These are phyloP conservation scores for Lysiphlebus fabarum DNA, from an alignment of 1,140 invertebrate species.

Conservation along the genomic window DNA sequence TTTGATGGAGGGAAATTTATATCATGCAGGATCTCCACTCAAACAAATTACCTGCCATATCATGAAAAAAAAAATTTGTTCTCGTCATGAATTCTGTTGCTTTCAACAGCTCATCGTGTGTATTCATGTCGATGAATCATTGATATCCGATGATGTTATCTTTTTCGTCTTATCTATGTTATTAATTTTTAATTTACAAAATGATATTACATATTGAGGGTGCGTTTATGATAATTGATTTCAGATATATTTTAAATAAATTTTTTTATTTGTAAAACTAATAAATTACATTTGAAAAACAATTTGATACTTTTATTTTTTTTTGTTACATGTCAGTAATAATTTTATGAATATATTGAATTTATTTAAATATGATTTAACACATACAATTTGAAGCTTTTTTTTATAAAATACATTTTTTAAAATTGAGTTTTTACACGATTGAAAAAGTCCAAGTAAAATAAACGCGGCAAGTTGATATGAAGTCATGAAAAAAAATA, in stretches of 20 bases:
- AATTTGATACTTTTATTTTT: too few species aligned
- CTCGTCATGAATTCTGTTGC: too few species aligned
- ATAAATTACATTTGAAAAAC: too few species aligned
- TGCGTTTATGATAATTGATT: neutral
- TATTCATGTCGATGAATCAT: too few species aligned
- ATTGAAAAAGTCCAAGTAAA: slow-evolving; percentile 9
- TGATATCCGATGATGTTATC: neutral
- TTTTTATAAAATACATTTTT: neutral
- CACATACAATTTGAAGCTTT: neutral
- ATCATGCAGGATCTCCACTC: too few species aligned
- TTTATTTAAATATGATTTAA: slow-evolving; percentile 3
- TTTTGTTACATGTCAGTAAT: neutral
- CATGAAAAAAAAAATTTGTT: too few species aligned
- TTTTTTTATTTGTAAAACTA: too few species aligned
- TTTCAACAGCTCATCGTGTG: too few species aligned
- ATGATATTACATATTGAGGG: slow-evolving; percentile 1
- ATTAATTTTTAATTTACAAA: slow-evolving; percentile 18
- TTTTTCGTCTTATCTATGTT: slow-evolving; percentile 14
- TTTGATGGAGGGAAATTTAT: too few species aligned
- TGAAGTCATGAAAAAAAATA: neutral
- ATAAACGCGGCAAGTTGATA: slow-evolving; percentile 6
- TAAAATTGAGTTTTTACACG: slow-evolving; percentile 15
- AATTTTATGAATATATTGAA: neutral
- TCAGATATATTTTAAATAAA: too few species aligned
- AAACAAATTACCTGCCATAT: too few species aligned